Conservation (phyloP, 2,113 vertebrate genomes). For the Scytalopus superciliaris region DNA sequence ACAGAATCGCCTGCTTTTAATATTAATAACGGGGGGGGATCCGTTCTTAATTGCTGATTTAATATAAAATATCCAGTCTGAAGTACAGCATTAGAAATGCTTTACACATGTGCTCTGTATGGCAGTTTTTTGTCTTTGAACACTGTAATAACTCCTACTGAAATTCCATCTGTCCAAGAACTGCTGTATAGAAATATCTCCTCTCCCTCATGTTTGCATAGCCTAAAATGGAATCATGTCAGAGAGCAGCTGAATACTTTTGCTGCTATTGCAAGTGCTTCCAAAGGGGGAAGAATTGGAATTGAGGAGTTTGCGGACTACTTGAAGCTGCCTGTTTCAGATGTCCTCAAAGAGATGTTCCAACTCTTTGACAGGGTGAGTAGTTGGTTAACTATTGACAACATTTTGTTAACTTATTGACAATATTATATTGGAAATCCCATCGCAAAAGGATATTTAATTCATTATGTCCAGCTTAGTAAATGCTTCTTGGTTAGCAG, state of each 20-base stretch:
- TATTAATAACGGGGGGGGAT: background rate
- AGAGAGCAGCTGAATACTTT: constrained; percentile 88
- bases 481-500: background rate
- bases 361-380: constrained; percentile 93
- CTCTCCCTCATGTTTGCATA: constrained; percentile 58
- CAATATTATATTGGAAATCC: background rate
- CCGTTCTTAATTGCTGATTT: background rate
- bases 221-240: constrained; percentile 92
- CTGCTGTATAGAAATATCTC: background rate
- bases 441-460: background rate
- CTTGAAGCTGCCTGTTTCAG: constrained; percentile 88
- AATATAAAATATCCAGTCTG: background rate
- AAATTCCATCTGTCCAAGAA: constrained; percentile 10
- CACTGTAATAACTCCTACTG: background rate
- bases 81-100: background rate
- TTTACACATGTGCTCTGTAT: background rate
- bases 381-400: background rate
- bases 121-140: background rate
- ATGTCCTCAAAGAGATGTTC: constrained; percentile 87
- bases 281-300: constrained; percentile 91
- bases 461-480: background rate
- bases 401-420: background rate
- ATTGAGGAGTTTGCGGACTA: constrained; percentile 90
- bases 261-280: constrained; percentile 84
- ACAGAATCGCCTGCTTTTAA: background rate